Conservation (phyloP, 1,140 invertebrate species). For the Zelostemma sp. region DNA sequence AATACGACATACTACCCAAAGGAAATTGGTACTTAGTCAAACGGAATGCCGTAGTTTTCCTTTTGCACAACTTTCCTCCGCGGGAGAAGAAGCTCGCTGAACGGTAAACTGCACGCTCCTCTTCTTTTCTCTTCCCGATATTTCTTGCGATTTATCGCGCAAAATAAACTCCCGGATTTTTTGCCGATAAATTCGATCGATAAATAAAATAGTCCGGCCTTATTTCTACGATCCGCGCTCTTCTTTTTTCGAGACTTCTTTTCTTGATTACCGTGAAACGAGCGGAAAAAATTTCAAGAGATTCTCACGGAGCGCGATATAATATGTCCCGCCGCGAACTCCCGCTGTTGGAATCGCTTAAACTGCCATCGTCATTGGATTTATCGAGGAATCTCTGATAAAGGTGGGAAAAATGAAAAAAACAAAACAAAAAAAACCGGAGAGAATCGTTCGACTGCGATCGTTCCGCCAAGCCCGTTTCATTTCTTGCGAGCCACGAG, state of each 20-base stretch:
- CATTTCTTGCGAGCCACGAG: constrained; percentile 15
- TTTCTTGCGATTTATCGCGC: background rate
- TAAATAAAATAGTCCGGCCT: background rate
- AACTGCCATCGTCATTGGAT: constrained; percentile 53
- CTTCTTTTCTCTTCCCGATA: too few relatives aligned
- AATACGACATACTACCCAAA: constrained; percentile 26
- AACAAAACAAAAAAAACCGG: constrained; percentile 38
- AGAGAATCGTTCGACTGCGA: constrained; percentile 37
- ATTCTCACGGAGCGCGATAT: constrained; percentile 45
- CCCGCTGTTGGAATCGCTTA: constrained; percentile 57
- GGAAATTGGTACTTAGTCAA: constrained; percentile 40
- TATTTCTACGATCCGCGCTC: too few relatives aligned
- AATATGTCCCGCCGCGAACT: constrained; percentile 22
- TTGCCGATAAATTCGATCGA: background rate
- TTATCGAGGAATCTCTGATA: constrained; percentile 56
- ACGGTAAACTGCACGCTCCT: too few relatives aligned
- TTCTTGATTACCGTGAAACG: background rate
- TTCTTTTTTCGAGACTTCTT: background rate
- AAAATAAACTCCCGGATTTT: background rate
- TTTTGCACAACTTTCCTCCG: constrained; percentile 9
- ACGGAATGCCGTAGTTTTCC: constrained; percentile 29
- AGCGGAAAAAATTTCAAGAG: constrained; percentile 12
- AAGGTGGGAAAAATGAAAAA: constrained; percentile 30
- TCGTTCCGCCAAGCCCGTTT: constrained; percentile 20
- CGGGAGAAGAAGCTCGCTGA: too few relatives aligned